phyloP scores from a whole-genome alignment of 2,797 vertebrate species.

The Clamator glandarius region DNA sequence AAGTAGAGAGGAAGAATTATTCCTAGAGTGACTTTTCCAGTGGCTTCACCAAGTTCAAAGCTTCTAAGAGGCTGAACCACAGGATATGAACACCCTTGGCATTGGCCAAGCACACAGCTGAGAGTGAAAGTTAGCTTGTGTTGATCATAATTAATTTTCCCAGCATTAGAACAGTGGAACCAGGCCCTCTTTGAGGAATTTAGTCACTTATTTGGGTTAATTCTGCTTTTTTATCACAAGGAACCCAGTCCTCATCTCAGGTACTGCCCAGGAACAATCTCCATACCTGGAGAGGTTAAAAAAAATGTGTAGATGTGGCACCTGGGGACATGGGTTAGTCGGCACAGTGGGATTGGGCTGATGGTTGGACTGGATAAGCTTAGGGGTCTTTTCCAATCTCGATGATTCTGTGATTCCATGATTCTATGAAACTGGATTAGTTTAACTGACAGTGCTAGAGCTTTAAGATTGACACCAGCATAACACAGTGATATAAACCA shows the following conservation, averaged over 20 bases:
- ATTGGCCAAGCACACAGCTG: not conserved
- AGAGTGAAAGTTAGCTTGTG: not conserved
- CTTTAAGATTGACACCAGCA: not conserved
- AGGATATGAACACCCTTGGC: not conserved
- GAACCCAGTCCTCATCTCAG: not conserved
- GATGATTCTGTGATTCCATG: too few species aligned
- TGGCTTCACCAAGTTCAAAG: not conserved
- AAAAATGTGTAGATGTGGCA: too few species aligned
- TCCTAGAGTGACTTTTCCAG: not conserved
- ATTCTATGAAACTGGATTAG: not conserved
- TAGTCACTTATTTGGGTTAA: not conserved
- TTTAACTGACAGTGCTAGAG: not conserved
- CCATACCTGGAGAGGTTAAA: too few species aligned
- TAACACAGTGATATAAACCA: not conserved
- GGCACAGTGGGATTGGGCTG: too few species aligned
- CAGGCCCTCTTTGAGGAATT: not conserved
- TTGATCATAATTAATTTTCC: not conserved
- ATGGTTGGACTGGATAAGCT: too few species aligned
- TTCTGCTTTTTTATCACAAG: not conserved
- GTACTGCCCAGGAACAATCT: not conserved
- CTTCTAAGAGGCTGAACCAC: not conserved
- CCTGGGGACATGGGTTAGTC: too few species aligned
- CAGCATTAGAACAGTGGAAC: not conserved
- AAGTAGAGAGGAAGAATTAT: not conserved
- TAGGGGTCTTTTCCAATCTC: too few species aligned